These are phyloP conservation scores for Adineta ricciae DNA, from an alignment of 2,888 invertebrate genomes.

Conservation along the genomic window DNA sequence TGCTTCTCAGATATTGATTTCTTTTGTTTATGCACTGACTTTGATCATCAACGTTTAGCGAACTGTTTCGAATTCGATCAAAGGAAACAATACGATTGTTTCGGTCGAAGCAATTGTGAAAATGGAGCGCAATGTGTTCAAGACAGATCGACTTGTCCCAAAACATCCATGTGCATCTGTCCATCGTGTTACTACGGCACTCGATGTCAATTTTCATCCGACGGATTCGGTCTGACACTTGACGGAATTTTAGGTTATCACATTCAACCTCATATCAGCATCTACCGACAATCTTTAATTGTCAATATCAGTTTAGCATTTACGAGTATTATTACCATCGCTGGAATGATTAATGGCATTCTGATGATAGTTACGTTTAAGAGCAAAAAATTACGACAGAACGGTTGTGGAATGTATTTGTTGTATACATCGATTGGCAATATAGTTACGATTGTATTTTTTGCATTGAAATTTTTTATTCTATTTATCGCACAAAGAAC, in stretches of 20 bases:
- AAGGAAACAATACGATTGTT: not conserved
- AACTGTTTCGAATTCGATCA: not conserved
- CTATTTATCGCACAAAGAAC: too few species aligned
- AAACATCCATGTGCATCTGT: not conserved
- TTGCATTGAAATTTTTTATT: too few species aligned
- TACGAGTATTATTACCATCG: not conserved
- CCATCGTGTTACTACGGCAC: not conserved
- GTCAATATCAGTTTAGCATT: not conserved
- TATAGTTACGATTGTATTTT: too few species aligned
- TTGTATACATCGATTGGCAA: not conserved
- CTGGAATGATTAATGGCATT: not conserved
- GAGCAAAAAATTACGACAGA: not conserved
- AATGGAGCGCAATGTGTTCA: not conserved
- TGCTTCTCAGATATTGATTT: not conserved
- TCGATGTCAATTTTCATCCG: not conserved
- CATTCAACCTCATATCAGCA: not conserved
- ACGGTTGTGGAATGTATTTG: not conserved
- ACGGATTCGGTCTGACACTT: not conserved
- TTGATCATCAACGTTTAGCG: not conserved
- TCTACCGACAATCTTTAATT: not conserved
- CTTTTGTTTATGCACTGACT: not conserved
- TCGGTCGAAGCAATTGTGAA: not conserved
- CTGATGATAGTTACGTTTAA: not conserved
- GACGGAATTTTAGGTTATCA: not conserved
- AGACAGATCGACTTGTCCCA: not conserved